Evolutionary conservation across 2,888 invertebrate genomes (phyloP), one percentile per base, ranked within the genome.

Genomic region (Eristalis intricaria): DNA sequence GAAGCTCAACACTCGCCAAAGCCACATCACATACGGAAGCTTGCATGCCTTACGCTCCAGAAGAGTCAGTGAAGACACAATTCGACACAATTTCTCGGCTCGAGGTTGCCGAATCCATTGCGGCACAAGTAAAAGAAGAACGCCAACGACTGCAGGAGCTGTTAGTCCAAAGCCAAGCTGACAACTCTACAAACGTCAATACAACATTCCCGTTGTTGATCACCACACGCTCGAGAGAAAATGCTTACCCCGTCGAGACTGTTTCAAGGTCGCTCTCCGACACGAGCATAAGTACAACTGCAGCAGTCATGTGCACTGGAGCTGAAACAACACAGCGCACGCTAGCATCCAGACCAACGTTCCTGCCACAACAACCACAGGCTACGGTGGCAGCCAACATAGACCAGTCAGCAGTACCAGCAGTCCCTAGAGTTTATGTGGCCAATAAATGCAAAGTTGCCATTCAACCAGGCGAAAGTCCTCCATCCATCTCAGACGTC

Each of bases 331-430:
- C 61, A 43, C 61, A 38, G 22, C n/a, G 8, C n/a, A 5, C n/a
- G 40, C 19, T 29, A n/a, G 29, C 19, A 29, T 71, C 63, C 40
- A 11, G 32, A 43, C 13, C 43, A 26, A 43, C 7, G 32, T 43
- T 73, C 13, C 40, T 73, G 43, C 63, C 32, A 73, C 63, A 63
- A 73, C 63, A 63, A 73, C 63, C 73, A 43, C 29, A 73, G 11
- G 19, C 61, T 29, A 43, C 43, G 63, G n/a, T 19, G 63, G 15
- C 61, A 26, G 19, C 32, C 29, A 43, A 63, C 32, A 29, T 63
- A 11, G 63, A 29, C 19, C 71, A 23, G 8, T 43, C 71, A 29
- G 40, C 71, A 63, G 40, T 15, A 32, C 29, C 29, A 15, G 13
- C 69, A 8, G 22, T 64, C 10, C n/a, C 56, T 15, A 70, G 38